Percentiles rank a stretch among this genome's conserved stretches.
phyloP scores from a whole-genome alignment of 2,797 vertebrate genomes.

The Mustela erminea region DNA sequence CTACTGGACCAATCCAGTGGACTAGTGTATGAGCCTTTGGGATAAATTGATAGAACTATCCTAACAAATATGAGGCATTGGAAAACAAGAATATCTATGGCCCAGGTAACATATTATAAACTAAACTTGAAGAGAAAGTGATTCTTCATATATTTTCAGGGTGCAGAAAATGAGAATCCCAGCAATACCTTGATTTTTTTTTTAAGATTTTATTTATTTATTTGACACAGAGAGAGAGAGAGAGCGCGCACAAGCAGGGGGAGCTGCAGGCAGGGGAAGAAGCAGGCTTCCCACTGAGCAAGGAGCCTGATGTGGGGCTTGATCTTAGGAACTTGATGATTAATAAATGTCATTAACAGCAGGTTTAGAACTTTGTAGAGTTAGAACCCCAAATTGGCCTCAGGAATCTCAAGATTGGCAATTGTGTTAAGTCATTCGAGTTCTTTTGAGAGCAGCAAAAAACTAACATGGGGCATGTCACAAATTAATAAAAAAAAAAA shows the following conservation, averaged over 20 bases:
- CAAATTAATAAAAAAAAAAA: neutral
- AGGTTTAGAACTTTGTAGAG: accelerated
- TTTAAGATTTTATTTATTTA: too few relatives aligned
- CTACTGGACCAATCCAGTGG: neutral
- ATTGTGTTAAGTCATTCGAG: neutral
- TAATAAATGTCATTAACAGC: neutral
- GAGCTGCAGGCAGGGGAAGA: too few relatives aligned
- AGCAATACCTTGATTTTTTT: neutral
- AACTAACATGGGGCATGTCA: neutral
- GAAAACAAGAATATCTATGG: neutral
- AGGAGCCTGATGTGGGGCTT: too few relatives aligned
- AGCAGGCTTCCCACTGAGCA: too few relatives aligned
- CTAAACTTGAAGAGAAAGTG: neutral
- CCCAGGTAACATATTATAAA: neutral
- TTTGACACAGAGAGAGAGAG: too few relatives aligned
- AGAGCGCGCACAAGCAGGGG: too few relatives aligned
- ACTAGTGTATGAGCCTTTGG: accelerated
- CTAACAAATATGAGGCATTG: neutral
- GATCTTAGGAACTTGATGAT: too few relatives aligned
- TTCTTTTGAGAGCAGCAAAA: neutral
- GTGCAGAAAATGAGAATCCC: neutral
- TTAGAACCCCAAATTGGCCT: neutral
- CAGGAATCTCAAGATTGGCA: neutral
- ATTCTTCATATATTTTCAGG: neutral
- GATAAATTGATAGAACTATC: neutral